Conservation (phyloP, 2,797 vertebrate genomes). For the Diceros bicornis region DNA sequence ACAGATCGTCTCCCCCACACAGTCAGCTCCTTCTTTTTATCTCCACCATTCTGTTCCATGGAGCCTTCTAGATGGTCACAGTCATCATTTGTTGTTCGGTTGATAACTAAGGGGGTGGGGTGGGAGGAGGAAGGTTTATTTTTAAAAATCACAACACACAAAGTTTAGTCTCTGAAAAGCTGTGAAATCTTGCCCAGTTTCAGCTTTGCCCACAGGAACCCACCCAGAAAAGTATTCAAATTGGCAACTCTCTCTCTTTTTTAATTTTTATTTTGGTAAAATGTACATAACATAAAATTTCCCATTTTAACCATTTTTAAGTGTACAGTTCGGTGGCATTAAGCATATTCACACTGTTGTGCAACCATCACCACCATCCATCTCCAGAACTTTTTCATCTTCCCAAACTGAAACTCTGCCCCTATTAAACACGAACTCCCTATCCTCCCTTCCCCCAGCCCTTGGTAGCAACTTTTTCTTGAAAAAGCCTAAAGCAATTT, state of each 20-base stretch:
- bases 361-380: neutral
- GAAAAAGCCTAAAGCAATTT: neutral
- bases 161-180: neutral
- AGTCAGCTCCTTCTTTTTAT: neutral
- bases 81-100: neutral
- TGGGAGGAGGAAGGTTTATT: constrained; percentile 34
- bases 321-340: neutral
- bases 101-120: neutral
- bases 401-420: neutral
- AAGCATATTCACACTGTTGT: neutral
- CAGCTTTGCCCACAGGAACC: neutral
- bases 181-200: neutral
- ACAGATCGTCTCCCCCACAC: neutral
- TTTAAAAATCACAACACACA: neutral
- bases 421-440: neutral
- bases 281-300: neutral
- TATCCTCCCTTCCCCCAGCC: neutral
- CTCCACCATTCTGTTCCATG: neutral
- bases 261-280: neutral
- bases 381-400: neutral
- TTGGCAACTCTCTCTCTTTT: neutral
- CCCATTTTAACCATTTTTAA: neutral
- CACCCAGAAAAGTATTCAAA: constrained; percentile 16
- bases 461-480: neutral
- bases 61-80: neutral